These are phyloP conservation scores for Puntigrus tetrazona DNA, from an alignment of 2,113 vertebrate genomes.

Conservation along the genomic window DNA sequence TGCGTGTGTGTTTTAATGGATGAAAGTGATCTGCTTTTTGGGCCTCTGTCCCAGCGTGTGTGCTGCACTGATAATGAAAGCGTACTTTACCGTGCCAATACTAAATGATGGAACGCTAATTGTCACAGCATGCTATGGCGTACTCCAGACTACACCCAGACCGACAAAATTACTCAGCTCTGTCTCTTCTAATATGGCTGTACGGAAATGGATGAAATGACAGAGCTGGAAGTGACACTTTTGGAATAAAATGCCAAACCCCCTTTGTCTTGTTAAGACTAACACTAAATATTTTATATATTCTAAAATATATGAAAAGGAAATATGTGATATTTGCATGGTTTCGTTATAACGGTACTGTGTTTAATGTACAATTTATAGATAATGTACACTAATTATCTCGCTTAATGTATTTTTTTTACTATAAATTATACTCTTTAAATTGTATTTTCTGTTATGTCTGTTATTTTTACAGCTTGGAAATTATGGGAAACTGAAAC, in stretches of 20 bases:
- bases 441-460: background rate
- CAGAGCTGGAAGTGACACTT: background rate
- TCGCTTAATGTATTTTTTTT: background rate
- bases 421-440: background rate
- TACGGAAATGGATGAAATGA: conserved; percentile 1
- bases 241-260: background rate
- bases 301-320: too few species aligned
- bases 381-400: background rate
- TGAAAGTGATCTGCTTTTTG: conserved; percentile 41
- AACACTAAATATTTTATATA: background rate
- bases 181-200: background rate
- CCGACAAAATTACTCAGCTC: background rate
- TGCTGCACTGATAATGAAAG: conserved; percentile 50
- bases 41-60: conserved; percentile 50
- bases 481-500: too few species aligned
- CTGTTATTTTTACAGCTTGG: background rate
- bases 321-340: too few species aligned
- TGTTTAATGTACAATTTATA: too few species aligned
- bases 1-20: conserved; percentile 25
- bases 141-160: conserved; percentile 11
- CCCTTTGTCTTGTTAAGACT: background rate
- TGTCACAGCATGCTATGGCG: conserved; percentile 31
- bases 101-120: conserved; percentile 30
- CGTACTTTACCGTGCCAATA: background rate
- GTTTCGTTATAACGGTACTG: too few species aligned